Evolutionary conservation across 2,797 vertebrate species (phyloP), one percentile per base, ranked within the genome.

Genomic region (Melanotaenia parkinsoni): DNA sequence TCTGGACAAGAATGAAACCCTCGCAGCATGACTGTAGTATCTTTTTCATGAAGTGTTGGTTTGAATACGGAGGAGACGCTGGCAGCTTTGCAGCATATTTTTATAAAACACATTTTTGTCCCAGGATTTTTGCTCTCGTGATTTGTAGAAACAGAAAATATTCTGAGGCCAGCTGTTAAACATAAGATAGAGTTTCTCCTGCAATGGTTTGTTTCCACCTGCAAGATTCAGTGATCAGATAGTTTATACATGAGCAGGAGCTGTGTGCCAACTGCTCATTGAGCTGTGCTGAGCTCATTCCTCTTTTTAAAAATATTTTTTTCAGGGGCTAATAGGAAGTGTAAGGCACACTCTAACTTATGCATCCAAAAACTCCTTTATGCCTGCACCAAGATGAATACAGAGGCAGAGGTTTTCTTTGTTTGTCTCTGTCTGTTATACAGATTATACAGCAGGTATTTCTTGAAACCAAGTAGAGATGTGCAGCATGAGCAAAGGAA

Each of bases 1-100:
- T 85, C 80, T 79, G 85, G 81, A 89, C 75, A 84, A 73, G 56
- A 82, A 80, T 79, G 71, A 85, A 82, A 81, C 80, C 77, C 77
- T 84, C 86, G 57, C 80, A 82, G 70, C 83, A 75, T 74, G 71
- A 82, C 77, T 82, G 73, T 76, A 59, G 58, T 63, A 78, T 78
- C 75, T 84, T 69, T 87, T 82, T 88, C 64, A 63, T 71, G 67
- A 79, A 79, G 78, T 77, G 78, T 78, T 74, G 70, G 63, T 81
- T 74, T 67, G 61, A 68, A 75, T 5, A 37, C 68, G 51, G 67
- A 81, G 77, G 69, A 74, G 70, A 80, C 61, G 67, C 73, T 80
- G 75, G 79, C 80, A 87, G 74, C 70, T 86, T 87, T 84, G 80
- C 86, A 82, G 77, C 77, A 72, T 87, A 68, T 85, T 84, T 45